A percentile compares a stretch with the other conserved stretches of the same genome.
Conservation (phyloP, 2,113 vertebrate genomes). For the Microcebus ravelobensis region DNA sequence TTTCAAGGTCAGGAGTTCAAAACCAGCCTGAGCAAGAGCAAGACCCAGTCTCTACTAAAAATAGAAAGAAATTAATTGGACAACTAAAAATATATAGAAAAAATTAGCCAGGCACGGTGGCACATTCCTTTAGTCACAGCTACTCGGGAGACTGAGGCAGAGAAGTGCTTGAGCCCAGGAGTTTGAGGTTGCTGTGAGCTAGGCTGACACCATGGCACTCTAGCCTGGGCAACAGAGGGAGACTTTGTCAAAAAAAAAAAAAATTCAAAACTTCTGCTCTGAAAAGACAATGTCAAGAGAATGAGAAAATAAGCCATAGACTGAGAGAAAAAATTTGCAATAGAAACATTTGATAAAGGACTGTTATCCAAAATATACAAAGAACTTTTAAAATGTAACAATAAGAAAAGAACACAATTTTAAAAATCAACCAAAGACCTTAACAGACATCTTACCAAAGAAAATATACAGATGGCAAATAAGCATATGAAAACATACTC, state of each 20-base stretch:
- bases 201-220: too few species aligned
- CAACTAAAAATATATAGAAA: too few species aligned
- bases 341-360: not conserved
- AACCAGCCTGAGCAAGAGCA: too few species aligned
- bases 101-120: too few species aligned
- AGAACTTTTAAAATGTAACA: not conserved
- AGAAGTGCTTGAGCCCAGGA: too few species aligned
- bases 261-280: not conserved
- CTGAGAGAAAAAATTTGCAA: not conserved
- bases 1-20: too few species aligned
- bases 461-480: not conserved
- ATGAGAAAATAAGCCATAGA: not conserved
- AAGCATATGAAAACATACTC: not conserved
- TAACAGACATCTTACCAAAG: not conserved
- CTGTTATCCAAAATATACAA: not conserved
- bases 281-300: not conserved
- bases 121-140: too few species aligned
- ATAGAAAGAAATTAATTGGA: too few species aligned
- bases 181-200: too few species aligned
- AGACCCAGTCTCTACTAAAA: too few species aligned
- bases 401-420: not conserved
- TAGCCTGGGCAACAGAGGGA: too few species aligned
- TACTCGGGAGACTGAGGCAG: too few species aligned
- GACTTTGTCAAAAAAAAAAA: not conserved
- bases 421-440: not conserved